phyloP scores from a whole-genome alignment of 1,140 invertebrate species.

The Melipona quadrifasciata region DNA sequence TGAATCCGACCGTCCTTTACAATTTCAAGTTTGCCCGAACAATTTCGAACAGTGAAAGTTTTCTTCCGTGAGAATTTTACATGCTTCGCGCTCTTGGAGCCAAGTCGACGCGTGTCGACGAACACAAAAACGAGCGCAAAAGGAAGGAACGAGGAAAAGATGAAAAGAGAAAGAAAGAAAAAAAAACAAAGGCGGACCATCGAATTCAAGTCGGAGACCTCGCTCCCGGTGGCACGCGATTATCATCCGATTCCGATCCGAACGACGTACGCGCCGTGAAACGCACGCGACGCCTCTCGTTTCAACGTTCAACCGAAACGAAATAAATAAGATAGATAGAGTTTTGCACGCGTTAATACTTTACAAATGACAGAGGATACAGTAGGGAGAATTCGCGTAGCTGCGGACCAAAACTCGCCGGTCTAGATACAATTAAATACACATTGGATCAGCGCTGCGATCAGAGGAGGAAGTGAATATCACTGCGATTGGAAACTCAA shows the following conservation, averaged over 20 bases:
- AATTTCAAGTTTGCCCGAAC: not conserved
- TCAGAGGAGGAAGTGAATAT: slow-evolving; percentile 60
- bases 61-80: too few relatives aligned
- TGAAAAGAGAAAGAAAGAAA: too few relatives aligned
- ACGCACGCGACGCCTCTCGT: slow-evolving; percentile 5
- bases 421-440: slow-evolving; percentile 62
- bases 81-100: too few relatives aligned
- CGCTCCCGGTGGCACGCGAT: slow-evolving; percentile 1
- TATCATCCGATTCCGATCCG: not conserved
- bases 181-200: not conserved
- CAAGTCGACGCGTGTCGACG: not conserved
- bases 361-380: slow-evolving; percentile 12
- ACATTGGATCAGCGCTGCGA: slow-evolving; percentile 51
- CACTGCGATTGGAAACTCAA: slow-evolving; percentile 36
- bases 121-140: too few relatives aligned
- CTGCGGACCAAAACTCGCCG: slow-evolving; percentile 9
- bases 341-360: slow-evolving; percentile 27
- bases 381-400: not conserved
- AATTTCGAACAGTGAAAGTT: not conserved
- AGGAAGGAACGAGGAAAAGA: not conserved
- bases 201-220: not conserved
- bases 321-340: slow-evolving; percentile 44
- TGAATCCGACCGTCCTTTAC: slow-evolving; percentile 48
- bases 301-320: slow-evolving; percentile 24
- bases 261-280: not conserved